phyloP scores from a whole-genome alignment of 2,113 vertebrate species.

The Opisthocomus hoazin region DNA sequence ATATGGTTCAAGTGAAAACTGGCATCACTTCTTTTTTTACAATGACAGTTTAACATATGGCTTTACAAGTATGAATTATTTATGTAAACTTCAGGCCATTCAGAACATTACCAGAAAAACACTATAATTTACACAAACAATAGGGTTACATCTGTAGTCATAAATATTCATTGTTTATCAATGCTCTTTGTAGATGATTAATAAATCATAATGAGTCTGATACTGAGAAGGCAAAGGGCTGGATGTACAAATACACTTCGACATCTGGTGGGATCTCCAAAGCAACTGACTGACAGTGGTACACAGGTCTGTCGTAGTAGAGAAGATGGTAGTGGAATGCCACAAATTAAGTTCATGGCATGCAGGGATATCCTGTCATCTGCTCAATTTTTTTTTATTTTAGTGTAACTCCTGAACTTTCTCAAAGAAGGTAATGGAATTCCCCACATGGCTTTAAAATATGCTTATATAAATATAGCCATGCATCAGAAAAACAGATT shows the following conservation, averaged over 20 bases:
- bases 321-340: not conserved
- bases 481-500: not conserved
- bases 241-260: not conserved
- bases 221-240: not conserved
- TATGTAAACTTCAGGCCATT: constrained; percentile 43
- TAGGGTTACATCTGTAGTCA: constrained; percentile 48
- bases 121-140: constrained; percentile 43
- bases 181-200: not conserved
- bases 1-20: constrained; percentile 39
- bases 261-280: not conserved
- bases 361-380: not conserved
- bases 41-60: constrained; percentile 50
- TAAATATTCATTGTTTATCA: constrained; percentile 53
- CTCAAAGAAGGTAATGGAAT: not conserved
- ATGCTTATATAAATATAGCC: not conserved
- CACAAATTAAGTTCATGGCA: not conserved
- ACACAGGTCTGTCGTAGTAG: not conserved
- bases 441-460: not conserved
- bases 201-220: constrained; percentile 29
- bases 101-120: constrained; percentile 39
- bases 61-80: constrained; percentile 56
- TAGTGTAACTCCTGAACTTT: not conserved
- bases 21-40: constrained; percentile 6
- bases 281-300: not conserved
- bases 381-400: not conserved